Evolutionary conservation across 2,888 invertebrate genomes (phyloP).

Genomic region (Harmothoe impar): DNA sequence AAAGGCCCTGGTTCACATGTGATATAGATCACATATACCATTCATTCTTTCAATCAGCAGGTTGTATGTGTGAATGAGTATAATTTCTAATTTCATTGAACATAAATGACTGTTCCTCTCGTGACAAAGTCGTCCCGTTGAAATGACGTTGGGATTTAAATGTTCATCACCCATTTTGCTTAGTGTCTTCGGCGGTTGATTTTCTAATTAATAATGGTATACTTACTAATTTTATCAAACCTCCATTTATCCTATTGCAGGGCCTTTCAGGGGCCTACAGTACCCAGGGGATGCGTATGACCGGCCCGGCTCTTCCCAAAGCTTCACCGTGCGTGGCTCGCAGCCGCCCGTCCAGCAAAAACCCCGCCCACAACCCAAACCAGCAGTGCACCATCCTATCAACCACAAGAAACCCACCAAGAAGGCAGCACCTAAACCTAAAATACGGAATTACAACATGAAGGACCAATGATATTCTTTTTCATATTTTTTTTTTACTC

Average conservation of each 20-base stretch:
- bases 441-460: constrained; percentile 59
- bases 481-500: not conserved
- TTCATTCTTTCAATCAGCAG: too few species aligned
- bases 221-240: too few species aligned
- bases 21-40: too few species aligned
- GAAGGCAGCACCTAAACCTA: constrained; percentile 45
- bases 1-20: too few species aligned
- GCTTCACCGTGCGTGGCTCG: constrained; percentile 40
- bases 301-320: constrained; percentile 41
- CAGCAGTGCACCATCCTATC: constrained; percentile 49
- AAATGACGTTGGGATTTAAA: too few species aligned
- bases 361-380: constrained; percentile 11
- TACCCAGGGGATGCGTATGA: constrained; percentile 46
- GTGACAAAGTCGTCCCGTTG: too few species aligned
- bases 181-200: too few species aligned
- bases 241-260: not conserved
- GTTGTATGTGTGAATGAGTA: too few species aligned
- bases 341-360: not conserved
- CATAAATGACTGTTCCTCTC: too few species aligned
- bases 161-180: too few species aligned
- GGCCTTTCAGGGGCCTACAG: constrained; percentile 37
- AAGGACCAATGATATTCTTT: not conserved
- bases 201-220: too few species aligned
- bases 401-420: not conserved
- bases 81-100: too few species aligned